Base-by-base conservation (phyloP, 1,140 invertebrate genomes). In the Thrips palmi region DNA sequence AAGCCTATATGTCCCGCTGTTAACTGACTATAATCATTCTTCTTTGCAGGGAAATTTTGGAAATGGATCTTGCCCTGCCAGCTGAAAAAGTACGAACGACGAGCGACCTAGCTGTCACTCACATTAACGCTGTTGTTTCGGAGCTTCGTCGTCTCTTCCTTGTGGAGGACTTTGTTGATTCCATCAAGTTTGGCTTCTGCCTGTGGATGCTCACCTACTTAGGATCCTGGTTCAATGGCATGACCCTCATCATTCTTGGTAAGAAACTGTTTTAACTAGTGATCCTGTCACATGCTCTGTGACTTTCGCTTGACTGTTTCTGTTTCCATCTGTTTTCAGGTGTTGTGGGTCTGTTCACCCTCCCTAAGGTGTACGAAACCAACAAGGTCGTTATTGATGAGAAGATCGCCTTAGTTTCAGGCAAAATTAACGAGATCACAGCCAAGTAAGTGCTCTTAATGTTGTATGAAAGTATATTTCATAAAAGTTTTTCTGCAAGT, bases 281-380 rank as follows among this genome's bases (percentile, higher is more conserved):
- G 7, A 8, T 7, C n/a, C 7, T 27, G 7, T 8, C 24, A 27
- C n/a, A 27, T 27, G 7, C n/a, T 27, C n/a, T 27, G 7, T 27
- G 24, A 27, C 7, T 27, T 8, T 27, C n/a, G 7, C 7, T 27
- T 27, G 7, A 27, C 24, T 27, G 7, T 8, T 8, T 8, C 33
- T 40, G 19, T 32, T 42, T 52, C 58, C 57, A 40, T 55, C 45
- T 49, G 47, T 49, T 68, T 72, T 23, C 60, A 93, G 87, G 74
- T 50, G 85, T 89, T 56, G 72, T 97, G 46, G 79, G 77, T 42
- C 65, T 94, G 44, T 97, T 97, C 69, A 83, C 89, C 43, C 65
- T 97, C 57, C 93, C 93, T 18, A 97, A 96, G 66, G 77, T 94
- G 18, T 97, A 97, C 59, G 91, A 97, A 67, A 84, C 86, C 60